A percentile compares a stretch with the other conserved stretches of the same genome.
Conservation (phyloP, 2,113 vertebrate species). For the Pteruthius melanotis region DNA sequence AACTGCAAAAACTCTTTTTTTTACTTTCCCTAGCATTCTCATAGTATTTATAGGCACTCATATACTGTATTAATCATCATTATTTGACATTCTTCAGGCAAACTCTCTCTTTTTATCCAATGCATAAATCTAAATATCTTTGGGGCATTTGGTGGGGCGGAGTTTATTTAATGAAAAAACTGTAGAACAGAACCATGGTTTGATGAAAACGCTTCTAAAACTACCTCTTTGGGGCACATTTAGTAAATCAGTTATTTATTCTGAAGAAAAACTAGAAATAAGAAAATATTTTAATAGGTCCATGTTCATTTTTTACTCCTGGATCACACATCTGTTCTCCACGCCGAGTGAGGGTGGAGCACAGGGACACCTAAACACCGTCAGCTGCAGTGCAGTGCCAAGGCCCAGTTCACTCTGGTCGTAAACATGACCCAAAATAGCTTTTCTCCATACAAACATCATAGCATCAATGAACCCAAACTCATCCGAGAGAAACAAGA, state of each 20-base stretch:
- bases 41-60: neutral
- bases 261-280: neutral
- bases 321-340: neutral
- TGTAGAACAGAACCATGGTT: neutral
- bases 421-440: neutral
- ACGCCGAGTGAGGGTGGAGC: neutral
- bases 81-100: neutral
- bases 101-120: neutral
- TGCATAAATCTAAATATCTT: neutral
- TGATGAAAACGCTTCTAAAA: neutral
- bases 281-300: neutral
- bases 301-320: neutral
- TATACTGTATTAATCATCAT: neutral
- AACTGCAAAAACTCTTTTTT: neutral
- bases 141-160: accelerated
- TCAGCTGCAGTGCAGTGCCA: neutral
- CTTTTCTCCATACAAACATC: neutral
- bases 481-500: neutral
- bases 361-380: neutral
- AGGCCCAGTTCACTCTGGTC: neutral
- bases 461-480: neutral
- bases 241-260: neutral
- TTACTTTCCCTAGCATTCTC: neutral
- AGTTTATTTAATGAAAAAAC: neutral
- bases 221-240: neutral